Conservation (phyloP, 2,888 invertebrate species). For the Tipula helvola region DNA sequence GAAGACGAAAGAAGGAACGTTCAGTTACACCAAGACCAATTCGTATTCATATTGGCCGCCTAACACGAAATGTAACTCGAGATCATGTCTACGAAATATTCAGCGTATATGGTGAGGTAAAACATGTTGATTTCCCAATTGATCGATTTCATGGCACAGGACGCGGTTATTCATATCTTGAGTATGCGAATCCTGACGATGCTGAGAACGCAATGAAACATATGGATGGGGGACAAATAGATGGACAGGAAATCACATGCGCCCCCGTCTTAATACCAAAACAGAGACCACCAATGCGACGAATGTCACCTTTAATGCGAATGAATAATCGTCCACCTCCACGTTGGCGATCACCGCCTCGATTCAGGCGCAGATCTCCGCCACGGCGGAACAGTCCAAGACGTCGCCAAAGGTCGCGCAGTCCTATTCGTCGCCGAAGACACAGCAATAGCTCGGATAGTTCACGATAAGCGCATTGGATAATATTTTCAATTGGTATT, state of each 20-base stretch:
- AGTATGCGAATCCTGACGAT: slow-evolving; percentile 85
- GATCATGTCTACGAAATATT: slow-evolving; percentile 88
- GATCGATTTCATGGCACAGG: slow-evolving; percentile 83
- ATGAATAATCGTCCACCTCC: slow-evolving; percentile 24
- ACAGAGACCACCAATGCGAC: slow-evolving; percentile 27
- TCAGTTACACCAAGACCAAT: slow-evolving; percentile 85
- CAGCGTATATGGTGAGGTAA: slow-evolving; percentile 73
- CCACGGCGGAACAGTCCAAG: slow-evolving; percentile 26
- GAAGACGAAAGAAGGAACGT: slow-evolving; percentile 58
- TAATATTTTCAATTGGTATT: background rate
- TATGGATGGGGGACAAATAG: slow-evolving; percentile 98
- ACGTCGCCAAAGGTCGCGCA: slow-evolving; percentile 33
- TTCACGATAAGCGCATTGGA: slow-evolving; percentile 20
- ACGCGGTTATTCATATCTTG: slow-evolving; percentile 92
- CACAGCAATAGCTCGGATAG: slow-evolving; percentile 36
- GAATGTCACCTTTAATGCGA: slow-evolving; percentile 28
- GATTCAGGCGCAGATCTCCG: slow-evolving; percentile 29
- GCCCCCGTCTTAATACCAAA: slow-evolving; percentile 82
- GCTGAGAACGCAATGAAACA: slow-evolving; percentile 98
- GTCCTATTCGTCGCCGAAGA: slow-evolving; percentile 32
- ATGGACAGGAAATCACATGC: slow-evolving; percentile 90
- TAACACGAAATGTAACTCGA: slow-evolving; percentile 85
- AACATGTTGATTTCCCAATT: slow-evolving; percentile 76
- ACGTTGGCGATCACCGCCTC: slow-evolving; percentile 34
- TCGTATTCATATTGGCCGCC: slow-evolving; percentile 85